Evolutionary conservation across 2,797 vertebrate species (phyloP), one percentile per base, ranked within the genome.

Genomic region (Manis crassicaudata): DNA sequence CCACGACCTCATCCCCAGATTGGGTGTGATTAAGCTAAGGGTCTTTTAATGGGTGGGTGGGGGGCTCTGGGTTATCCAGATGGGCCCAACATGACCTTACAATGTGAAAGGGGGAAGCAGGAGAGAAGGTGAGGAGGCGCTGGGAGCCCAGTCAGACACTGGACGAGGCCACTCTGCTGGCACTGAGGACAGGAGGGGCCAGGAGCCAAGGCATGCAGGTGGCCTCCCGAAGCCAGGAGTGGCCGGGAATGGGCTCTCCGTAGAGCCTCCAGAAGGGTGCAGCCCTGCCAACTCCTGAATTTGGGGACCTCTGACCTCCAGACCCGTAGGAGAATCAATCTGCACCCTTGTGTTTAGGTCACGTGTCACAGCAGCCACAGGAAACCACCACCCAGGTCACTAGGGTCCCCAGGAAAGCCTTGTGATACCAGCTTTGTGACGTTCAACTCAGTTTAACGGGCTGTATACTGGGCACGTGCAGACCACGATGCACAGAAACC

Each of bases 371-470:
- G 46, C 37, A 40, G 72, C 37, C 4, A n/a, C 2, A n/a, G 56
- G 52, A 72, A 63, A 60, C 7, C 2, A 9, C 40, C 0, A 23
- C 52, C 50, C 13, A 50, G 62, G 6, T 23, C 43, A 56, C 6
- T 0, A 21, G 81, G 29, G 52, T 35, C 25, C 70, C 14, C 3
- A 1, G 7, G 29, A 76, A 40, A 3, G 14, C 20, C 50, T 0
- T 3, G 32, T 1, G 68, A 14, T 3, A 40, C 37, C 4, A 2
- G 0, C 79, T 21, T 5, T 3, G 0, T 16, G 25, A 65, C 7
- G 50, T 9, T 1, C n/a, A 67, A 40, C 14, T 5, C 68, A 16
- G 0, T 1, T 32, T n/a, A 32, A 11, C 0, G 1, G n/a, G 40
- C 4, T 5, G 17, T 1, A 7, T 23, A 4, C 21, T 3, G 7